phyloP scores from a whole-genome alignment of 2,888 invertebrate species.

The Drosophila mettleri region DNA sequence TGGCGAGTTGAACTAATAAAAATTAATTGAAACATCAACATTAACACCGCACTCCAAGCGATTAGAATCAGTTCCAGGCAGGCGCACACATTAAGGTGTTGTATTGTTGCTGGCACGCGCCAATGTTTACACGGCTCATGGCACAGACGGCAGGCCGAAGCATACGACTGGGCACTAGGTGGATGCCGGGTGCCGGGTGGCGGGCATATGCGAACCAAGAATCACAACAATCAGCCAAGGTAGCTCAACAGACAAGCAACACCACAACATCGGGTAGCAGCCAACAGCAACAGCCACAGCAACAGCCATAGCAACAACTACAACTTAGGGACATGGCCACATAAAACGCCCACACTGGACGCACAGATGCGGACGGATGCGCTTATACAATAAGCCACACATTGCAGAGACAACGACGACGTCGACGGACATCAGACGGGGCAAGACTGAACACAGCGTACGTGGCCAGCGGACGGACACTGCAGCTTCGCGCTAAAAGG shows the following conservation, averaged over 20 bases:
- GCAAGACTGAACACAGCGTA: slow-evolving; percentile 19
- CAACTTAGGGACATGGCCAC: slow-evolving; percentile 57
- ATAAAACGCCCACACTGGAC: slow-evolving; percentile 74
- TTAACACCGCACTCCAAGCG: slow-evolving; percentile 72
- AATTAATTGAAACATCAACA: slow-evolving; percentile 79
- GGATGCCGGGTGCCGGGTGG: slow-evolving; percentile 36
- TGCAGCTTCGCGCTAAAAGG: slow-evolving; percentile 58
- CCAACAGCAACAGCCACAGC: slow-evolving; percentile 44
- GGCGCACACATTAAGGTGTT: slow-evolving; percentile 77
- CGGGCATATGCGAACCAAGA: slow-evolving; percentile 73
- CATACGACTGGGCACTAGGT: slow-evolving; percentile 8
- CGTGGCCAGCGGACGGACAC: slow-evolving; percentile 28
- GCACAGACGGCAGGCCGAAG: slow-evolving; percentile 53
- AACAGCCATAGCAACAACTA: slow-evolving; percentile 35
- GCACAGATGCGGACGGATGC: slow-evolving; percentile 53
- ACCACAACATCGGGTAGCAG: slow-evolving; percentile 48
- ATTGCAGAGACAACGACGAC: slow-evolving; percentile 63
- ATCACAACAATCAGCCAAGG: slow-evolving; percentile 75
- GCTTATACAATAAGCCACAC: slow-evolving; percentile 77
- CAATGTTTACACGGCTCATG: slow-evolving; percentile 79
- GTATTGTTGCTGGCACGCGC: slow-evolving; percentile 74
- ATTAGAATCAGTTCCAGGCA: slow-evolving; percentile 79
- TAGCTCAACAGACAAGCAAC: slow-evolving; percentile 60
- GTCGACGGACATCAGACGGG: slow-evolving; percentile 26
- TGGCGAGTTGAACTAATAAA: slow-evolving; percentile 71